These are phyloP conservation scores for Yponomeuta plumbellus DNA, from an alignment of 2,888 invertebrate species.

Conservation along the genomic window DNA sequence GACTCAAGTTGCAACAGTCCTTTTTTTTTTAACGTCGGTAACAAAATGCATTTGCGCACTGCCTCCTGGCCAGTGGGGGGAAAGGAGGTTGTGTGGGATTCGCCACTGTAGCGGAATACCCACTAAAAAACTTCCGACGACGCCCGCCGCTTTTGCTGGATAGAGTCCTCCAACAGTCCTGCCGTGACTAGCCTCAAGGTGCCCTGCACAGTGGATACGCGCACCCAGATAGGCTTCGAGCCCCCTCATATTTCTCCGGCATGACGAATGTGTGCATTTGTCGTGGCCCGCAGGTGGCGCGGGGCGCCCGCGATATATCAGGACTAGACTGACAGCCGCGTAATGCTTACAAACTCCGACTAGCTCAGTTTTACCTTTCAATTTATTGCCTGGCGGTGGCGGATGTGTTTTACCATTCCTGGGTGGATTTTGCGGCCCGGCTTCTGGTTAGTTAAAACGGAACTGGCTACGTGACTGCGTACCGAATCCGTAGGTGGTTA, in stretches of 20 bases:
- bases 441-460: neutral
- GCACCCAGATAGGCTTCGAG: constrained; percentile 18
- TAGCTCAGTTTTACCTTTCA: constrained; percentile 33
- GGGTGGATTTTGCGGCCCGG: constrained; percentile 4
- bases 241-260: constrained; percentile 30
- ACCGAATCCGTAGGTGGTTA: neutral
- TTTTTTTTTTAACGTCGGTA: too few species aligned
- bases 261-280: constrained; percentile 44
- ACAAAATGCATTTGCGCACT: too few species aligned
- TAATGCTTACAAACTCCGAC: constrained; percentile 24
- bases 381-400: constrained; percentile 28
- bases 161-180: too few species aligned
- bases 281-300: constrained; percentile 34
- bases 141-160: too few species aligned
- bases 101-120: too few species aligned
- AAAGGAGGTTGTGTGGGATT: too few species aligned
- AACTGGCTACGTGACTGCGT: neutral
- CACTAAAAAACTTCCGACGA: too few species aligned
- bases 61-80: too few species aligned
- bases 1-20: too few species aligned
- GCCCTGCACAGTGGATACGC: neutral
- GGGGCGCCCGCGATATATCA: constrained; percentile 33
- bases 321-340: constrained; percentile 19
- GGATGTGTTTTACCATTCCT: neutral
- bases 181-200: too few species aligned